Evolutionary conservation across 2,797 vertebrate species (phyloP).

Genomic region (Sebastes hopkinsi): DNA sequence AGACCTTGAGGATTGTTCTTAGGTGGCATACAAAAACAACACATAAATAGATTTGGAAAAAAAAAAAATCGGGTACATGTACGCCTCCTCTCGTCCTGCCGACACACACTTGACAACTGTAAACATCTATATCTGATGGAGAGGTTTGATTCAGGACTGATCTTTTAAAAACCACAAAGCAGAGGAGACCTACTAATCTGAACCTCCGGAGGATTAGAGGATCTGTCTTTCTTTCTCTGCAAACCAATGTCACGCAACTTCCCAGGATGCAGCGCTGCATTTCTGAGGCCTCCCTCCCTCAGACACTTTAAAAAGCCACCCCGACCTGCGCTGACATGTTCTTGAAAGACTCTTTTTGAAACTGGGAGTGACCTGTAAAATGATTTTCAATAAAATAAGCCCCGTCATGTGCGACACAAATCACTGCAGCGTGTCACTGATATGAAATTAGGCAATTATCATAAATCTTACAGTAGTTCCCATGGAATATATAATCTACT

Average conservation of each 20-base stretch:
- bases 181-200: conserved; percentile 28
- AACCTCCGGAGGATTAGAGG: conserved; percentile 52
- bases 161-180: conserved; percentile 53
- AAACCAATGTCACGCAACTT: conserved; percentile 55
- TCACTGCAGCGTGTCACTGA: conserved; percentile 11
- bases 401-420: conserved; percentile 24
- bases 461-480: not conserved
- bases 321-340: conserved; percentile 62
- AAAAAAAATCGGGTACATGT: conserved; percentile 5
- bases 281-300: conserved; percentile 49
- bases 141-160: conserved; percentile 13
- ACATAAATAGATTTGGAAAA: conserved; percentile 68
- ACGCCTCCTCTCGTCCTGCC: conserved; percentile 2
- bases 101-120: not conserved
- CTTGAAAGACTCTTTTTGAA: conserved; percentile 10
- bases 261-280: conserved; percentile 50
- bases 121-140: conserved; percentile 1
- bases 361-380: conserved; percentile 62
- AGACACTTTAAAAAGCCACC: conserved; percentile 47
- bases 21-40: conserved; percentile 75
- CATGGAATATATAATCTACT: not conserved
- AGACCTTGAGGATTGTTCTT: conserved; percentile 75
- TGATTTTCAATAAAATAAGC: conserved; percentile 52
- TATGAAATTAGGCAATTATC: not conserved
- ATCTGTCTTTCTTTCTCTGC: conserved; percentile 42